A percentile compares a stretch with the other conserved stretches of the same genome.
Evolutionary conservation across 2,888 invertebrate species (phyloP).

Genomic region (Polietes domitor): DNA sequence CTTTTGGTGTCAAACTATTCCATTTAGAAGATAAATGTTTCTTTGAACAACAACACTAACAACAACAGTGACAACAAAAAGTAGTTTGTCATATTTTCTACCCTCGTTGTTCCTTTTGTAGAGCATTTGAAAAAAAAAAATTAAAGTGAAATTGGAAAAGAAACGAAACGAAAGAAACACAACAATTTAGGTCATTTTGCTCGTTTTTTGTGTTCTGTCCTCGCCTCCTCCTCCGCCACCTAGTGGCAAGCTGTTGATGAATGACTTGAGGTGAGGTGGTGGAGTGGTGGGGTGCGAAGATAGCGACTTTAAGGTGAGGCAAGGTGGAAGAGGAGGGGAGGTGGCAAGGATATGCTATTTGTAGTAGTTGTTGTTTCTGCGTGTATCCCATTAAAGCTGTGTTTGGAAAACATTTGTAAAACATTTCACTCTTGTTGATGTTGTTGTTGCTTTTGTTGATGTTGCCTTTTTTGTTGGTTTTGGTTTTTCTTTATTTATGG

Average conservation of each 20-base stretch:
- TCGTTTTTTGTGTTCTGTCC: not conserved
- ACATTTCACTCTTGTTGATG: constrained; percentile 1
- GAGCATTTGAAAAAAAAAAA: constrained; percentile 33
- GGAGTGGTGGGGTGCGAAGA: not conserved
- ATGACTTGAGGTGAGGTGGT: not conserved
- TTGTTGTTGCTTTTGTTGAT: constrained; percentile 1
- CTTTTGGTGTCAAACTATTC: constrained; percentile 26
- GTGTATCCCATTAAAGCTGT: not conserved
- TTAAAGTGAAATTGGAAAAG: constrained; percentile 29
- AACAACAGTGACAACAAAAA: constrained; percentile 8
- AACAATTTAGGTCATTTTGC: constrained; percentile 33
- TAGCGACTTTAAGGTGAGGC: not conserved
- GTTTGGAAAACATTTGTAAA: not conserved
- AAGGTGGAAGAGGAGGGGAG: too few relatives aligned
- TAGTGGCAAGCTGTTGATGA: not conserved
- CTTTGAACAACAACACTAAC: not conserved
- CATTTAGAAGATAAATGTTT: constrained; percentile 30
- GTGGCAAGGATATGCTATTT: not conserved
- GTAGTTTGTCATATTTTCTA: constrained; percentile 33
- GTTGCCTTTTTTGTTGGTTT: not conserved
- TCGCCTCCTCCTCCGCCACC: not conserved
- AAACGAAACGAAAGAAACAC: not conserved
- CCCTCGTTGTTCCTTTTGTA: constrained; percentile 6
- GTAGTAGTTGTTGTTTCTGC: not conserved
- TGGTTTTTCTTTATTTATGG: constrained; percentile 25